Conservation (phyloP, 30 jellyfish, hydroid and myxozoan genomes). For the Cassiopea xamachana region DNA sequence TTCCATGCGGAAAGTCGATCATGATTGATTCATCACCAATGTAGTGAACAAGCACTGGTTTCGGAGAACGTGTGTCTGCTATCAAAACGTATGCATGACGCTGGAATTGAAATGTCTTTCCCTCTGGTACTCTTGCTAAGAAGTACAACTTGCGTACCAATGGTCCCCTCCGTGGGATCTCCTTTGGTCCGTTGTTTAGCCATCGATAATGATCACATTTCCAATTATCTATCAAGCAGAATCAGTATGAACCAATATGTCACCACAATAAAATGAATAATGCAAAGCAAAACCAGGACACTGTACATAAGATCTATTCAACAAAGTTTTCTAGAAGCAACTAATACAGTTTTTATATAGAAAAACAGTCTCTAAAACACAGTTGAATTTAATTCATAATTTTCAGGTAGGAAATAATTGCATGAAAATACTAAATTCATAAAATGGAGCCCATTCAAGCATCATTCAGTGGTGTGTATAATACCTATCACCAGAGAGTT, state of each 20-base stretch:
- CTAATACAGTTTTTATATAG: no score
- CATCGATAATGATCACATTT: conserved; percentile 95
- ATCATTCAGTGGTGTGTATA: no score
- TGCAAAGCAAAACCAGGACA: no score
- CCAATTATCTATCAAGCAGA: conserved; percentile 73
- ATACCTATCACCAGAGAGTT: no score
- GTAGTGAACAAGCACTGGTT: conserved; percentile 88
- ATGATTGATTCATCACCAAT: conserved; percentile 86
- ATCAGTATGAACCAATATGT: not conserved
- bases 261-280: not conserved
- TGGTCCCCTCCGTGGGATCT: conserved; percentile 92
- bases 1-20: conserved; percentile 97
- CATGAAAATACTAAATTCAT: no score
- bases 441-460: no score
- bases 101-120: conserved; percentile 91
- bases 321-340: no score
- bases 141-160: conserved; percentile 86
- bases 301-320: no score
- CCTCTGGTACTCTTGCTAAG: conserved; percentile 88
- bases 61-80: conserved; percentile 91
- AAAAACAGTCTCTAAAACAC: no score
- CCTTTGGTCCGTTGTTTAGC: conserved; percentile 96
- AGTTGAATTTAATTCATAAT: no score
- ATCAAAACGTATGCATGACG: conserved; percentile 85
- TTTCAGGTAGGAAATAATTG: no score